Evolutionary conservation across 2,888 invertebrate species (phyloP).

Genomic region (Trissolcus japonicus): DNA sequence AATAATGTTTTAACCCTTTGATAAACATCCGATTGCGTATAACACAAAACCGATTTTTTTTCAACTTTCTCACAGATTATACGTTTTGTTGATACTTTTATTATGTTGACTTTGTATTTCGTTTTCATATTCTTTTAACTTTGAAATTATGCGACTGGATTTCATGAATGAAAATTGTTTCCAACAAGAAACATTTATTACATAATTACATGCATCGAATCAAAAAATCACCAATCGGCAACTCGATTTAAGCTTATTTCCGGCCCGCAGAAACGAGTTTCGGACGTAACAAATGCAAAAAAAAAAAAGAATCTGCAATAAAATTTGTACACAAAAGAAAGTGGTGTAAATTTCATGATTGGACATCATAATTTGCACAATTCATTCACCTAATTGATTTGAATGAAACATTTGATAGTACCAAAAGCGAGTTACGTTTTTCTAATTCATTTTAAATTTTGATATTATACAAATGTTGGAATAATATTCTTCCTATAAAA

Average conservation of each 20-base stretch:
- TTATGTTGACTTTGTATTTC: neutral
- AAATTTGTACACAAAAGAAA: too few relatives aligned
- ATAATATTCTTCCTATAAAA: too few relatives aligned
- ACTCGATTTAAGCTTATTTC: constrained; percentile 24
- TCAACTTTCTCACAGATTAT: neutral
- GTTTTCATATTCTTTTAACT: neutral
- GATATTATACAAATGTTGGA: too few relatives aligned
- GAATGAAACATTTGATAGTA: too few relatives aligned
- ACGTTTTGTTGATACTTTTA: neutral
- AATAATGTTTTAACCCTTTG: constrained; percentile 26
- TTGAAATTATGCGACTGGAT: neutral
- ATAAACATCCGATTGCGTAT: neutral
- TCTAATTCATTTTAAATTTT: too few relatives aligned
- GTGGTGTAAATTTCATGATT: too few relatives aligned
- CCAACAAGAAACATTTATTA: constrained; percentile 7
- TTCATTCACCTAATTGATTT: too few relatives aligned
- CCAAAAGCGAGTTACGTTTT: too few relatives aligned
- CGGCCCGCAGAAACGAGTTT: constrained; percentile 29
- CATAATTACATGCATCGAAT: constrained; percentile 24
- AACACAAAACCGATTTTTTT: constrained; percentile 2
- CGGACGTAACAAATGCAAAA: constrained; percentile 1
- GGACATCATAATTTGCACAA: too few relatives aligned
- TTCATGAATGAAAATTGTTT: neutral
- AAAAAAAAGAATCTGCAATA: too few relatives aligned
- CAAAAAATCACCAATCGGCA: constrained; percentile 18